Evolutionary conservation across 2,113 vertebrate species (phyloP).

Genomic region (Barnardius zonarius): DNA sequence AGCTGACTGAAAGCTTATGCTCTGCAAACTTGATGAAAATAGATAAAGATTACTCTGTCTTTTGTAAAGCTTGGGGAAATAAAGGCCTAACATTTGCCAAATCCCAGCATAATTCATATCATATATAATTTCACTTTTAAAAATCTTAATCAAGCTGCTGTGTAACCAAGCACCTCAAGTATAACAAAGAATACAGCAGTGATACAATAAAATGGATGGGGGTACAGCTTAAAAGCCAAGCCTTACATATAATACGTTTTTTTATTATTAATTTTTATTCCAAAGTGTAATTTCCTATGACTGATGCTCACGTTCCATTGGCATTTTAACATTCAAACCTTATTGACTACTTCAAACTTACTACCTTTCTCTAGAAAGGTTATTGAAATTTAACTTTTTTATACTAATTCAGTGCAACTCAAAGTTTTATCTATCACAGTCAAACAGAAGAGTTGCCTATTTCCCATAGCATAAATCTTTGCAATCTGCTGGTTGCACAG

Average conservation of each 20-base stretch:
- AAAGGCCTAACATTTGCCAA: neutral
- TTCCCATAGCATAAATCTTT: neutral
- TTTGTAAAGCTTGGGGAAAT: neutral
- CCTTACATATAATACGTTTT: neutral
- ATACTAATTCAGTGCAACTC: neutral
- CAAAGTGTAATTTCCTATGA: neutral
- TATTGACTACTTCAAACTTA: neutral
- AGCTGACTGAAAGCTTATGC: neutral
- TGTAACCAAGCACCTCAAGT: neutral
- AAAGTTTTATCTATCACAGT: neutral
- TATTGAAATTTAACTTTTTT: neutral
- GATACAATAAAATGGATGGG: neutral
- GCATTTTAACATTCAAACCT: neutral
- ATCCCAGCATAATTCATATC: neutral
- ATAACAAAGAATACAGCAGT: neutral
- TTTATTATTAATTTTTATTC: neutral
- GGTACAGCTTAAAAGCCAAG: neutral
- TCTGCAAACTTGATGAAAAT: neutral
- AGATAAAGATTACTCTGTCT: neutral
- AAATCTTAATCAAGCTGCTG: neutral
- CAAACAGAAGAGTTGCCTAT: neutral
- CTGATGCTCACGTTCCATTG: accelerated
- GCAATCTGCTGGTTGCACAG: neutral
- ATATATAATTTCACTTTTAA: neutral
- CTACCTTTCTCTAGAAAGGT: neutral